Evolutionary conservation across 2,888 invertebrate genomes (phyloP), one percentile per base, ranked within the genome.

Genomic region (Electrophaes corylata): DNA sequence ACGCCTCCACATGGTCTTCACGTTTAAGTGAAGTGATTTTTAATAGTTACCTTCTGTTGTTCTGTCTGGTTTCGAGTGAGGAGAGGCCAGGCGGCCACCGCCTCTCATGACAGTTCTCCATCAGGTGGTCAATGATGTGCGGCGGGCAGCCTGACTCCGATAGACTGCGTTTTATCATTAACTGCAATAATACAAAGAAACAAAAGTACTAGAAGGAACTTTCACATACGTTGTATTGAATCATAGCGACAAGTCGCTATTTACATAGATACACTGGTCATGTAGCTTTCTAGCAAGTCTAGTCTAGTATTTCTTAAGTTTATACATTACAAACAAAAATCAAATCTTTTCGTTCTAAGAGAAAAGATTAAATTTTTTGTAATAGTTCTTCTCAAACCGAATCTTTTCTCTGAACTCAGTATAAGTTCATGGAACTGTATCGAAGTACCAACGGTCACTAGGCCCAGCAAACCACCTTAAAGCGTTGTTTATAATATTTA

Each of bases 81-180:
- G 96, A 97, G 10, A 98, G 92, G 10, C 98, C 98, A 0, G 96
- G 95, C 0, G 98, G 99, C 98, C 99, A 99, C 65, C 97, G 94
- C 59, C 98, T 91, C 84, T 99, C 98, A 83, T 99, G 99, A 64
- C 98, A 98, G 85, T 98, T 98, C 83, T 98, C 98, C 98, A 99
- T 98, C 31, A 99, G 93, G 76, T 98, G 97, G 75, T 97, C 97
- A 61, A 98, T 95, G 60, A 98, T 97, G 81, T 98, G 97, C 16
- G 96, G 94, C 2, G 98, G 98, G 80, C 98, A 98, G 20, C 98
- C 98, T 56, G 97, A 97, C 86, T 98, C 98, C 8, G 97, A 96
- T 58, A 99, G 89, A 14, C 98, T 96, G 72, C 98, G 93, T 80
- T 98, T 97, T 68, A 99, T 98, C 95, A 98, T 97, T 78, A 97